phyloP scores from a whole-genome alignment of 1,140 invertebrate genomes.

The Nomia melanderi region DNA sequence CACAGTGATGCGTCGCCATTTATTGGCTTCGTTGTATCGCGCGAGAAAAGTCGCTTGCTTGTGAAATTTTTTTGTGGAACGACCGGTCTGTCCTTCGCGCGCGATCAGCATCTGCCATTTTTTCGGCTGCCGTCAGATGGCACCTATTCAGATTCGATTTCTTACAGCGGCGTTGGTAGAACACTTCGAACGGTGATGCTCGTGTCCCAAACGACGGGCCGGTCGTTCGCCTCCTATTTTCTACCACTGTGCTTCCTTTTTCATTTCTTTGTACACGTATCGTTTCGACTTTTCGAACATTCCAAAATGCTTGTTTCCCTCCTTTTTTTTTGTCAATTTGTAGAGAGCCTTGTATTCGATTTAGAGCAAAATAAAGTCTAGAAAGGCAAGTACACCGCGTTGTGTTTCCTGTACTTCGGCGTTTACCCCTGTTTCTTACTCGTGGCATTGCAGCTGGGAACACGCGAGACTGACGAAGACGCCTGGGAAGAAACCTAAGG shows the following conservation, averaged over 20 bases:
- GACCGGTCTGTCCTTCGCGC: conserved; percentile 6
- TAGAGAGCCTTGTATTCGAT: conserved; percentile 80
- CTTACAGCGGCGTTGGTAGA: not conserved
- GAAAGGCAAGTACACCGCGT: conserved; percentile 75
- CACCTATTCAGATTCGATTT: no score
- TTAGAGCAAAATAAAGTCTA: conserved; percentile 82
- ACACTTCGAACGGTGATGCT: not conserved
- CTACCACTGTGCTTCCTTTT: conserved; percentile 63
- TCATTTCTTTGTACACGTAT: conserved; percentile 65
- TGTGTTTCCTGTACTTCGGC: conserved; percentile 10
- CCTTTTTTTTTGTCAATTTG: conserved; percentile 74
- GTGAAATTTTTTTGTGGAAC: conserved; percentile 29
- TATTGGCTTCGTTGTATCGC: conserved; percentile 61
- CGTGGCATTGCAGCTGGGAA: not conserved
- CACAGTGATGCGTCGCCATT: conserved; percentile 35
- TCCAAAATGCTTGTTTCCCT: conserved; percentile 78
- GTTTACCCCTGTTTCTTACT: no score
- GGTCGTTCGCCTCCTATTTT: conserved; percentile 50
- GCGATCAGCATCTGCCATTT: not conserved
- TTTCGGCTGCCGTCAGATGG: not conserved
- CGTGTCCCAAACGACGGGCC: conserved; percentile 5
- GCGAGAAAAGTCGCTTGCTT: conserved; percentile 46
- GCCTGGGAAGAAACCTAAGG: no score
- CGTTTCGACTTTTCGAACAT: conserved; percentile 75
- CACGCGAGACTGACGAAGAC: no score